phyloP scores from a whole-genome alignment of 2,888 invertebrate species.

The Ecliptopera silaceata region DNA sequence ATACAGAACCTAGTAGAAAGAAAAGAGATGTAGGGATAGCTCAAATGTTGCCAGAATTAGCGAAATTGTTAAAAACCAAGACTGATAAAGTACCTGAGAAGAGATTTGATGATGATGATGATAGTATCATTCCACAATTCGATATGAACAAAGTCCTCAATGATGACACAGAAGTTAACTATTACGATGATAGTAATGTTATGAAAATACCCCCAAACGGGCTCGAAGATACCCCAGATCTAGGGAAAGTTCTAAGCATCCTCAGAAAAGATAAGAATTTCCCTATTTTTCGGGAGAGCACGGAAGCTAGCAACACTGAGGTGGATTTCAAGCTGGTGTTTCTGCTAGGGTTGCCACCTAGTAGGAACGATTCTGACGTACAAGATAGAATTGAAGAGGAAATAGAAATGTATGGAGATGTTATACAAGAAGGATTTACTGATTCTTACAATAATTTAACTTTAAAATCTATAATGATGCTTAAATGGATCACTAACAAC shows the following conservation, averaged over 20 bases:
- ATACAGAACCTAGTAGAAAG: conserved; percentile 43
- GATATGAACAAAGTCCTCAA: conserved; percentile 72
- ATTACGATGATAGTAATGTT: conserved; percentile 66
- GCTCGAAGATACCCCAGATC: conserved; percentile 55
- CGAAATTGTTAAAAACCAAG: conserved; percentile 44
- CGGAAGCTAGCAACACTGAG: conserved; percentile 39
- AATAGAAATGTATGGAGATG: conserved; percentile 86
- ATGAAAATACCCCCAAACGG: conserved; percentile 77
- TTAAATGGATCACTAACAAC: conserved; percentile 90
- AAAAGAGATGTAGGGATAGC: conserved; percentile 59
- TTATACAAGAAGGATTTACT: conserved; percentile 91
- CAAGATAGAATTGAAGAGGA: conserved; percentile 86
- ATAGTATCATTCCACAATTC: conserved; percentile 64
- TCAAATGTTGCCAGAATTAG: conserved; percentile 63
- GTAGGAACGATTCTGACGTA: conserved; percentile 81
- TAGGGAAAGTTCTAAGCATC: conserved; percentile 56
- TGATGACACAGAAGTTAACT: conserved; percentile 46
- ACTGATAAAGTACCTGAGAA: conserved; percentile 54
- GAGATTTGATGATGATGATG: conserved; percentile 61
- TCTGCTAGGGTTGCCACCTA: conserved; percentile 85
- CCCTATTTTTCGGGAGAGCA: conserved; percentile 40
- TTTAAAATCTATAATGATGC: conserved; percentile 91
- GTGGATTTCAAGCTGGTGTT: conserved; percentile 69
- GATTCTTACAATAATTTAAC: conserved; percentile 95
- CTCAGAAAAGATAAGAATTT: conserved; percentile 55